Evolutionary conservation across 2,888 invertebrate genomes (phyloP).

Genomic region (Pandemis cinnamomeana): DNA sequence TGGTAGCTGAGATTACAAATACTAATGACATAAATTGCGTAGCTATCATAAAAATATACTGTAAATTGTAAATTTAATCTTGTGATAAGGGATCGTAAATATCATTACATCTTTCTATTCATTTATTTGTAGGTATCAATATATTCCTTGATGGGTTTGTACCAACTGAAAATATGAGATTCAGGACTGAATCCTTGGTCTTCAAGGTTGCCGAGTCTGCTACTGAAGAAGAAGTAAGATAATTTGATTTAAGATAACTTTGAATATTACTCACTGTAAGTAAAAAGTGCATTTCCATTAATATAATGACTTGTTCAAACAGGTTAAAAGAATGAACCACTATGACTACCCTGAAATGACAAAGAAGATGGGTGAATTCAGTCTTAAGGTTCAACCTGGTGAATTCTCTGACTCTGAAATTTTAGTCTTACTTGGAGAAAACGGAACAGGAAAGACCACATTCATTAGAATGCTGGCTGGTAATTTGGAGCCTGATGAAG

Average conservation of each 20-base stretch:
- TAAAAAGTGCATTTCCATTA: background rate
- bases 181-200: slow-evolving; percentile 97
- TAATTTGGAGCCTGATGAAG: slow-evolving; percentile 94
- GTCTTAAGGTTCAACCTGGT: slow-evolving; percentile 92
- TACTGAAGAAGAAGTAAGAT: slow-evolving; percentile 93
- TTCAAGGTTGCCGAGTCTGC: slow-evolving; percentile 99
- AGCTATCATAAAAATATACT: too few species aligned
- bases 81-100: background rate
- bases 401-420: slow-evolving; percentile 99
- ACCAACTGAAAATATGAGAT: slow-evolving; percentile 99
- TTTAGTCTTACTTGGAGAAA: slow-evolving; percentile 97
- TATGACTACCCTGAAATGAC: slow-evolving; percentile 98
- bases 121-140: slow-evolving; percentile 90
- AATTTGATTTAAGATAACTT: background rate
- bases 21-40: too few species aligned
- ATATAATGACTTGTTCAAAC: slow-evolving; percentile 42
- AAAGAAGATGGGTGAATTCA: slow-evolving; percentile 92
- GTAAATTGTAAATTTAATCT: too few species aligned
- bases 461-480: slow-evolving; percentile 99
- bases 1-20: too few species aligned
- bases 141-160: slow-evolving; percentile 99
- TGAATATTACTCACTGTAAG: background rate
- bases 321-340: slow-evolving; percentile 96
- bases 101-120: background rate
- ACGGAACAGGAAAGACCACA: slow-evolving; percentile 99